Evolutionary conservation across 2,888 invertebrate species (phyloP).

Genomic region (Watsonalla binaria): DNA sequence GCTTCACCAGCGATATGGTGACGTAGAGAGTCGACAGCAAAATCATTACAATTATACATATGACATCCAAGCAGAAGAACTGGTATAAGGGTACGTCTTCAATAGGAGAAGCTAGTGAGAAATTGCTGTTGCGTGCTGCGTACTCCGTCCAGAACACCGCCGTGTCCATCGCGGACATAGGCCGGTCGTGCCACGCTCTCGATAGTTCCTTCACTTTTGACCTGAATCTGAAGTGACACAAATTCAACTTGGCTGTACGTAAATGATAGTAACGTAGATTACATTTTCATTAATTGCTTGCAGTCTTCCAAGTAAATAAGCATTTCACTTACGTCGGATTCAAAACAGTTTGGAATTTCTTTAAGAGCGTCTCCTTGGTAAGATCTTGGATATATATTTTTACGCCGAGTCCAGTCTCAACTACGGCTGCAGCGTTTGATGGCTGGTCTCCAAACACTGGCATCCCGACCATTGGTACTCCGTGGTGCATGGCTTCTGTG

Average conservation of each 20-base stretch:
- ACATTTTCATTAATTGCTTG: neutral
- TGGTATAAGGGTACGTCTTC: slow-evolving; percentile 71
- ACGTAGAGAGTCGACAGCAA: neutral
- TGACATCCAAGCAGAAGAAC: slow-evolving; percentile 58
- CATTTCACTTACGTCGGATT: slow-evolving; percentile 63
- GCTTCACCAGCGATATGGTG: neutral
- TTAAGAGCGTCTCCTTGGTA: slow-evolving; percentile 62
- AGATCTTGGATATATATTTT: slow-evolving; percentile 61
- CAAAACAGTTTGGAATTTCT: slow-evolving; percentile 68
- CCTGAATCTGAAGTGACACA: slow-evolving; percentile 43
- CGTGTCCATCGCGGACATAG: slow-evolving; percentile 75
- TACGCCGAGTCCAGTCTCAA: slow-evolving; percentile 74
- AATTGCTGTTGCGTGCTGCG: slow-evolving; percentile 69
- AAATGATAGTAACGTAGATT: neutral
- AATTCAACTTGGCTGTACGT: too few species aligned
- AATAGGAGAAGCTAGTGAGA: slow-evolving; percentile 59
- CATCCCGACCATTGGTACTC: slow-evolving; percentile 78
- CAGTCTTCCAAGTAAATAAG: neutral
- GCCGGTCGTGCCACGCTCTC: slow-evolving; percentile 77
- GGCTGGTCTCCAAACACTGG: slow-evolving; percentile 80
- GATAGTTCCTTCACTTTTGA: slow-evolving; percentile 68
- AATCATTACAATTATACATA: slow-evolving; percentile 16
- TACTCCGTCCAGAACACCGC: slow-evolving; percentile 82
- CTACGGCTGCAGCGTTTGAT: slow-evolving; percentile 71
- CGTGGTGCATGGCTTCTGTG: slow-evolving; percentile 77